Conservation (phyloP, 1,140 invertebrate genomes). For the Prorops nasuta region DNA sequence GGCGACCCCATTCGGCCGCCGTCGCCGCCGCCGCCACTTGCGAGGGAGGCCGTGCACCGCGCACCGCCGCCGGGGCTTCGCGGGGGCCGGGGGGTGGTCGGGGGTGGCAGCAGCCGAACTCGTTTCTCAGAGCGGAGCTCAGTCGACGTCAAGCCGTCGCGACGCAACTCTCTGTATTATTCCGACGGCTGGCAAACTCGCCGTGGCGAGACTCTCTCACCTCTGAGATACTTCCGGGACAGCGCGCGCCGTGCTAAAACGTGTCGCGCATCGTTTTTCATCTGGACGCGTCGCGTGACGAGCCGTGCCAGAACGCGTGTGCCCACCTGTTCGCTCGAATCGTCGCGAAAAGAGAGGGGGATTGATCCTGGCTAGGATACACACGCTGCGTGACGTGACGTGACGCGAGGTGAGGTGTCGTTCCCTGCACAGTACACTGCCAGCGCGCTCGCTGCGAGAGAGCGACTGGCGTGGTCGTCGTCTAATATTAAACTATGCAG, state of each 20-base stretch:
- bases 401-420: neutral
- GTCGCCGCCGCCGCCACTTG: constrained; percentile 17
- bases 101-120: constrained; percentile 30
- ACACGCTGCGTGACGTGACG: too few relatives aligned
- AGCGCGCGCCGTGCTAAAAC: too few relatives aligned
- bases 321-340: constrained; percentile 46
- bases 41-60: constrained; percentile 19
- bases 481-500: too few relatives aligned
- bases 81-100: constrained; percentile 32
- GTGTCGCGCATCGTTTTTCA: constrained; percentile 29
- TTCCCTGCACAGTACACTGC: too few relatives aligned
- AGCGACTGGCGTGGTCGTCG: too few relatives aligned
- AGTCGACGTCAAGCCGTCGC: constrained; percentile 54
- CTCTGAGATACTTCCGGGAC: too few relatives aligned
- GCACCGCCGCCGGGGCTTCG: constrained; percentile 13
- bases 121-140: constrained; percentile 25
- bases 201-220: too few relatives aligned
- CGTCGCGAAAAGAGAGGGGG: too few relatives aligned
- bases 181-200: too few relatives aligned
- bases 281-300: constrained; percentile 17
- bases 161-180: constrained; percentile 43
- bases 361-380: too few relatives aligned
- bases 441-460: too few relatives aligned
- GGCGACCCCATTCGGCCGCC: neutral
- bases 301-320: constrained; percentile 18